Percentiles rank a stretch among this genome's conserved stretches.
Conservation (phyloP, 1,140 invertebrate species). For the Drosophila jambulina region DNA sequence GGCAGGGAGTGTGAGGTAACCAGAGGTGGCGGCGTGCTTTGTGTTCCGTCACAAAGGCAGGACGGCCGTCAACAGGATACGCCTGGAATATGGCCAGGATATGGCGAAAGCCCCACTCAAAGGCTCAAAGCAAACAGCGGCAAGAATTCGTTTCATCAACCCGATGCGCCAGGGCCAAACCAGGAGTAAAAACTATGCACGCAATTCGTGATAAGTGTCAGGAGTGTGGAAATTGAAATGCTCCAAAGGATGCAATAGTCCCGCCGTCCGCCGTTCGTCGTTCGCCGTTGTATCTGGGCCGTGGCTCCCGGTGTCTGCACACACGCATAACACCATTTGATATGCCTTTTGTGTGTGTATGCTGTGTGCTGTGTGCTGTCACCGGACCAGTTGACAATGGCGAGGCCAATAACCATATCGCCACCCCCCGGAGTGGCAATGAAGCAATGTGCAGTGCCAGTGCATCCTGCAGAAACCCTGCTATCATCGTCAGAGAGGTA, state of each 20-base stretch:
- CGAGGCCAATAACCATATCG: conserved; percentile 45
- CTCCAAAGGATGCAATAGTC: conserved; percentile 67
- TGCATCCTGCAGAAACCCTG: neutral
- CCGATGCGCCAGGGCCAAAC: conserved; percentile 34
- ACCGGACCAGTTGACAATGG: conserved; percentile 62
- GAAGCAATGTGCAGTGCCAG: conserved; percentile 7
- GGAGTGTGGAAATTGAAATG: conserved; percentile 68
- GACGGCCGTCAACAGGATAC: conserved; percentile 37
- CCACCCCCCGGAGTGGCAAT: conserved; percentile 1
- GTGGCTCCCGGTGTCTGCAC: conserved; percentile 1
- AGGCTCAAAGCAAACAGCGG: conserved; percentile 66
- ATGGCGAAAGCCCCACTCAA: conserved; percentile 48
- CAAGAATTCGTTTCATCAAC: conserved; percentile 63
- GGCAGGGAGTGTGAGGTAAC: neutral
- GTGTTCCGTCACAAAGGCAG: conserved; percentile 31
- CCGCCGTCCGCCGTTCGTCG: neutral
- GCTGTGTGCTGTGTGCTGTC: neutral
- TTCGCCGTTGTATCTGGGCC: conserved; percentile 12
- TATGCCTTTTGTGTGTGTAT: conserved; percentile 46
- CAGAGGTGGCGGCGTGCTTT: conserved; percentile 21
- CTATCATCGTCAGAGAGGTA: neutral
- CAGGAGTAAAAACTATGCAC: conserved; percentile 41
- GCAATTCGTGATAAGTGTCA: conserved; percentile 57
- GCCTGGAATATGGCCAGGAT: conserved; percentile 53
- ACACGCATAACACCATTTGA: conserved; percentile 40